Base-by-base conservation (phyloP, 2,797 vertebrate species). In the Nothura maculosa region DNA sequence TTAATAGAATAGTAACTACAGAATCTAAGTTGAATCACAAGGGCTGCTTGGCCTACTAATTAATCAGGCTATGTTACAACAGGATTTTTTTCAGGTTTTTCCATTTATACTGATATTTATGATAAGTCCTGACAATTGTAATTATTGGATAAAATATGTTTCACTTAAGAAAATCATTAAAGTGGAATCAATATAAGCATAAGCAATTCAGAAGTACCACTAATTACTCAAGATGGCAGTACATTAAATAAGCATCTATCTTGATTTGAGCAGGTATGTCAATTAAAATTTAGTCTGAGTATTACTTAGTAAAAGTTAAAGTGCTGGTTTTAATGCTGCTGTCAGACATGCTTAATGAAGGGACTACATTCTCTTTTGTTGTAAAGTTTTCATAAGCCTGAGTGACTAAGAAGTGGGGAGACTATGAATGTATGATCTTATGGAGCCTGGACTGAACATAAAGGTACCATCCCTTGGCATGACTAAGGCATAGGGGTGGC, bases 91-190 rank as follows among this genome's bases (percentile, higher is more conserved):
- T 83, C 67, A 91, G 20, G 19, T 13, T 90, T 27, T 86, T 64
- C 57, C 32, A 16, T 76, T 67, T 78, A 62, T 67, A 63, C 34
- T 74, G 72, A 69, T 89, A 91, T 60, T 75, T 85, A 81, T 70
- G 70, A 94, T 93, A 90, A 95, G 92, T 94, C 43, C 22, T 76
- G 81, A 73, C 75, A 85, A 93, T 85, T 89, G 68, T 62, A 92
- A 89, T 97, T 88, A 78, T 38, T 73, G 43, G 55, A 82, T 91
- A 79, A 95, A 91, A 88, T 94, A 88, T 68, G 88, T 93, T 95
- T 85, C 62, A 84, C 85, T 92, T 94, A 68, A 87, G 75, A 92
- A 96, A 90, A 89, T 93, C 10, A 79, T 87, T 95, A 94, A 88
- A 96, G 36, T 89, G n/a, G 1, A n/a, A 92, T 96, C 95, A 94